Evolutionary conservation across 2,797 vertebrate species (phyloP).

Genomic region (Lacerta bilineata): DNA sequence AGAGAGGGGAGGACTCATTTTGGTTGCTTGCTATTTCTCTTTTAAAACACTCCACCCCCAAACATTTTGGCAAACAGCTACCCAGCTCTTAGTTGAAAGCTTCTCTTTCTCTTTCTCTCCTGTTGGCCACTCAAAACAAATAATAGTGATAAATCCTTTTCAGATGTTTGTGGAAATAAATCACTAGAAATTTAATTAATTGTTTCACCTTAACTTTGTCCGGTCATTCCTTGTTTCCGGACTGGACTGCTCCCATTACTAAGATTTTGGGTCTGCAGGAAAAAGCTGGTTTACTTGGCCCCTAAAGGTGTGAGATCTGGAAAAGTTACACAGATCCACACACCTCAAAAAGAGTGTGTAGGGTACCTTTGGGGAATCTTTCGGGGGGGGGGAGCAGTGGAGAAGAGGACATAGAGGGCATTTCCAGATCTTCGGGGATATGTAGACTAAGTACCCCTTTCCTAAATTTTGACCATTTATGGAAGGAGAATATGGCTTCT

Average conservation of each 20-base stretch:
- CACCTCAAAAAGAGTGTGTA: neutral
- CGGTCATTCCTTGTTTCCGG: slow-evolving; percentile 12
- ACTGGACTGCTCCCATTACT: neutral
- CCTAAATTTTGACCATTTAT: neutral
- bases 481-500: neutral
- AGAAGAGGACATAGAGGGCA: neutral
- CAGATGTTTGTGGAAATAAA: slow-evolving; percentile 36
- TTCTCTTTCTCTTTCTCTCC: neutral
- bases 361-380: neutral
- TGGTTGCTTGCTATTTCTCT: neutral
- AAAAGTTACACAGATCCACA: neutral
- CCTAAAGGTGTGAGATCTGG: slow-evolving; percentile 33
- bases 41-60: neutral
- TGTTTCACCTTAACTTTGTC: neutral
- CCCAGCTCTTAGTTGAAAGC: neutral
- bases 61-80: neutral
- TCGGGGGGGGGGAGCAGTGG: neutral
- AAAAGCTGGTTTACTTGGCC: neutral
- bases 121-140: neutral
- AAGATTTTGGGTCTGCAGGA: neutral
- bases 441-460: neutral
- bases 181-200: slow-evolving; percentile 18
- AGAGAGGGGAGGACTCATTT: neutral
- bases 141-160: slow-evolving; percentile 1
- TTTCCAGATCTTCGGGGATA: neutral